Percentiles rank a stretch among this genome's conserved stretches.
Evolutionary conservation across 2,888 invertebrate species (phyloP).

Genomic region (Teleogryllus oceanicus): DNA sequence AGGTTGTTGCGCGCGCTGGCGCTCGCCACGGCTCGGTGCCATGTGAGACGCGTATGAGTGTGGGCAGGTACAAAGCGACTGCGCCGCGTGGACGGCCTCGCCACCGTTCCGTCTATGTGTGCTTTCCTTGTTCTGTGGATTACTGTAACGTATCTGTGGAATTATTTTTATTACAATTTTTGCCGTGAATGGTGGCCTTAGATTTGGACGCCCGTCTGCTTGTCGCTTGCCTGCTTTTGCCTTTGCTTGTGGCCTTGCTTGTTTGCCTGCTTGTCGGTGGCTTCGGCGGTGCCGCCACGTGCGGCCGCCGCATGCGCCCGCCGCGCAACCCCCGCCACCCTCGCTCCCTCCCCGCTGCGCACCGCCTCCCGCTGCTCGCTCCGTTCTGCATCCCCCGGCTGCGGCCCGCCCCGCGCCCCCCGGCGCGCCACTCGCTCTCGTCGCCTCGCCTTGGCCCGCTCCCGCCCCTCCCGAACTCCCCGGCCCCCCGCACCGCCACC

Average conservation of each 20-base stretch:
- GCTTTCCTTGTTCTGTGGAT: background rate
- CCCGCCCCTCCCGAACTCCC: background rate
- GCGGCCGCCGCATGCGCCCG: conserved; percentile 18
- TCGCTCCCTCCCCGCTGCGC: background rate
- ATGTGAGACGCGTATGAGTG: conserved; percentile 18
- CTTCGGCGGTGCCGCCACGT: conserved; percentile 5
- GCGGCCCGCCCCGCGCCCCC: background rate
- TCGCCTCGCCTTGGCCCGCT: background rate
- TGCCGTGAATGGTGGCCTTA: conserved; percentile 18
- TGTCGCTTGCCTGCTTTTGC: background rate
- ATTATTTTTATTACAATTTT: conserved; percentile 18
- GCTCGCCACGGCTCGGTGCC: conserved; percentile 1
- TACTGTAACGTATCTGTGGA: conserved; percentile 18
- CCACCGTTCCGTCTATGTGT: conserved; percentile 18
- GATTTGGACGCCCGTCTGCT: conserved; percentile 6
- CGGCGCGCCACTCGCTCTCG: background rate
- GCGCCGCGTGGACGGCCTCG: conserved; percentile 4
- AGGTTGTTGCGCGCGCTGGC: conserved; percentile 7
- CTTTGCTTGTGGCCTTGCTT: background rate
- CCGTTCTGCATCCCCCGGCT: conserved; percentile 7
- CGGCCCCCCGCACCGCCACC: background rate
- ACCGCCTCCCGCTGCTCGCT: background rate
- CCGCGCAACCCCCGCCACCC: background rate
- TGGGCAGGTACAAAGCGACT: conserved; percentile 18
- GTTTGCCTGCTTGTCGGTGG: background rate